Conservation (phyloP, 2,113 vertebrate species). For the Epinephelus fuscoguttatus region DNA sequence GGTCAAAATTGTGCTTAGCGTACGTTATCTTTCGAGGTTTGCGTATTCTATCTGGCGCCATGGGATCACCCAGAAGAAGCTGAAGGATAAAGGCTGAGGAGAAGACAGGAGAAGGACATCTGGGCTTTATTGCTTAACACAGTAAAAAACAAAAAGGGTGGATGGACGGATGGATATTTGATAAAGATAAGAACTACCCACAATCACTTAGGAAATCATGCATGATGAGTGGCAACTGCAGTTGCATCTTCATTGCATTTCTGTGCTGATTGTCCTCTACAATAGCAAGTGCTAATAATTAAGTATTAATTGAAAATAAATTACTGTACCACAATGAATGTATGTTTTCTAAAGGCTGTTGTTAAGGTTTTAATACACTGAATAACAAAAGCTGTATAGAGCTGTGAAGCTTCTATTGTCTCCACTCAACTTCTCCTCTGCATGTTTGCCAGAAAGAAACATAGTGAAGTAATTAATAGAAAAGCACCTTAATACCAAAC, state of each 20-base stretch:
- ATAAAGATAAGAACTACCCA: background rate
- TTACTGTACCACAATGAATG: background rate
- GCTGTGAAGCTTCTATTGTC: background rate
- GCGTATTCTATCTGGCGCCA: background rate
- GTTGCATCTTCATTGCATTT: background rate
- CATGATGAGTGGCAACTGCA: background rate
- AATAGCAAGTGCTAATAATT: background rate
- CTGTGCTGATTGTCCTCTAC: no score
- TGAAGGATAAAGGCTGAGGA: background rate
- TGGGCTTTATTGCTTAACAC: background rate
- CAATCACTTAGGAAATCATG: background rate
- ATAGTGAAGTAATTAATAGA: background rate
- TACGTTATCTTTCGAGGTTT: background rate
- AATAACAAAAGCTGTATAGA: background rate
- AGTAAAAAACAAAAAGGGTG: no score
- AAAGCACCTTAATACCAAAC: background rate
- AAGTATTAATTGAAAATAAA: background rate
- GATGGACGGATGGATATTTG: background rate
- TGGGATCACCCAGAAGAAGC: background rate
- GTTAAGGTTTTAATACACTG: background rate
- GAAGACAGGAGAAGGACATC: background rate
- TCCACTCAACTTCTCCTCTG: background rate
- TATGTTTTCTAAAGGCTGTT: background rate
- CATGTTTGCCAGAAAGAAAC: background rate
- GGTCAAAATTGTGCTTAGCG: background rate